A percentile compares a stretch with the other conserved stretches of the same genome.
These are phyloP conservation scores for Esox masquinongy DNA, from an alignment of 2,797 vertebrate species.

Conservation along the genomic window DNA sequence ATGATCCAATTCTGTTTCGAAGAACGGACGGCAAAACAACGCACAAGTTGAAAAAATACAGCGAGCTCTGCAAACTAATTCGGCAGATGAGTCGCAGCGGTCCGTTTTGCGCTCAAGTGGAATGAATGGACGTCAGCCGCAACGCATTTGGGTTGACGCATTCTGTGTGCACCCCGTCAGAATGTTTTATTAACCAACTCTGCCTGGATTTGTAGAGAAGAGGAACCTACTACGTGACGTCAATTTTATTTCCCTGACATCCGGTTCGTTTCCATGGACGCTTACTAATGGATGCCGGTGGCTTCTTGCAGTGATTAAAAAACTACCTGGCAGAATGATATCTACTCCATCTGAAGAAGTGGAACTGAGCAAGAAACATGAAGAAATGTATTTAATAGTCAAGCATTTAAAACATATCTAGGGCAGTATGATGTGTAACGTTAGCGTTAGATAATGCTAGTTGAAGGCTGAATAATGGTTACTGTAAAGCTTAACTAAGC, in stretches of 20 bases:
- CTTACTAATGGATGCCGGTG: background rate
- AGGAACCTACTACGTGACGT: too few species aligned
- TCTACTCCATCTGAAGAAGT: constrained; percentile 67
- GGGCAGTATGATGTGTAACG: background rate
- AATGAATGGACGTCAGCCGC: too few species aligned
- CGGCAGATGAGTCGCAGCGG: too few species aligned
- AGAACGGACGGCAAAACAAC: too few species aligned
- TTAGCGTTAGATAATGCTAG: background rate
- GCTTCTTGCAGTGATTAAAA: background rate
- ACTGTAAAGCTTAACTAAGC: background rate
- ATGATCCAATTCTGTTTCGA: too few species aligned
- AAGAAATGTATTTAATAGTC: constrained; percentile 81
- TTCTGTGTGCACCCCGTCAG: too few species aligned
- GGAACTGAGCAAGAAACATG: constrained; percentile 75
- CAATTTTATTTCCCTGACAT: background rate
- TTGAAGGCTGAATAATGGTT: background rate
- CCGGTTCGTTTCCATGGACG: constrained; percentile 26
- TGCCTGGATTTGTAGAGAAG: too few species aligned
- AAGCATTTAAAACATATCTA: background rate
- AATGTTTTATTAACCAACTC: too few species aligned
- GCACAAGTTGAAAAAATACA: too few species aligned
- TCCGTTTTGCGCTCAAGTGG: too few species aligned
- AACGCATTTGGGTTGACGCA: too few species aligned
- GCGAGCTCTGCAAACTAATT: too few species aligned
- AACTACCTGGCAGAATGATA: constrained; percentile 11